Base-by-base conservation (phyloP, 2,888 invertebrate species). In the Dryocosmus kuriphilus region DNA sequence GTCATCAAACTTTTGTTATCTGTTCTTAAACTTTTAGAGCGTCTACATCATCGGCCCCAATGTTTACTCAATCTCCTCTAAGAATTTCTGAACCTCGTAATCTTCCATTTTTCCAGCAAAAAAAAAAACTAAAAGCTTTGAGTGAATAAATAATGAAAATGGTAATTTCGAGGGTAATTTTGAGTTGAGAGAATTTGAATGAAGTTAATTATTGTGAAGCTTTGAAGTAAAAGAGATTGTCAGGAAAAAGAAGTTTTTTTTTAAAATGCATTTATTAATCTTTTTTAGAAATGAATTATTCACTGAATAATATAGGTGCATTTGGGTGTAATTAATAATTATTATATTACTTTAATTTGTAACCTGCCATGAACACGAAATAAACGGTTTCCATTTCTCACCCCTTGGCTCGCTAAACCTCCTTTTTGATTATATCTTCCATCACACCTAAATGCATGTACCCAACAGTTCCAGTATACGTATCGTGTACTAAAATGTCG, bases 371-470 rank as follows among this genome's bases (percentile, higher is more conserved):
- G 51, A 71, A 51, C 71, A 46, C 27, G 30, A 71, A 71, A 71
- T 71, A 71, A 71, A 71, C 71, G 71, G 71, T 71, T 71, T 71
- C 30, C 71, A 71, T 71, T 71, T 71, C 71, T 71, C 71, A 71
- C 71, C 71, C 71, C 46, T 71, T 30, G 51, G 27, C 30, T 71
- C 71, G 71, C 71, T 32, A 51, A 71, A 71, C 51, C 71, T 71
- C 51, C 71, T 71, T 71, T 71, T 71, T 71, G 71, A 71, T 71
- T 71, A 71, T 71, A 71, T 46, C 71, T 71, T 24, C 71, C 71
- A 71, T 71, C 71, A 51, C 71, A 71, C 51, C 71, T 71, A 71
- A 46, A 71, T 51, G 51, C 30, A 46, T 71, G 11, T 63, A 38
- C 22, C 57, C 24, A 57, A 57, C 57, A 57, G 22, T 57, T 27